Conservation (phyloP, 1,140 invertebrate species). For the Linepithema humile region DNA sequence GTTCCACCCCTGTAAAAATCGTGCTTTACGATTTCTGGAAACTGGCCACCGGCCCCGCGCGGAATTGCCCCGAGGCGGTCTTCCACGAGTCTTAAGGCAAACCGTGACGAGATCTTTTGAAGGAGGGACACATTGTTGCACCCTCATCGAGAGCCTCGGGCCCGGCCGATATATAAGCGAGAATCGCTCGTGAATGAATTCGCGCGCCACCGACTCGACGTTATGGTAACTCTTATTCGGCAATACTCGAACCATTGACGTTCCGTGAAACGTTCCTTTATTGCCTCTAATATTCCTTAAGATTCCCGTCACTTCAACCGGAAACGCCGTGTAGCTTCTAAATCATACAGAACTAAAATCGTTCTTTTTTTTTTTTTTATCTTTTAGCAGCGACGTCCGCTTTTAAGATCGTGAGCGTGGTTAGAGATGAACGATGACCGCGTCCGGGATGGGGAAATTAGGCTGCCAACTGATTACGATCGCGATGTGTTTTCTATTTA, state of each 20-base stretch:
- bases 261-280: background rate
- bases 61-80: background rate
- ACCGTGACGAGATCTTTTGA: slow-evolving; percentile 59
- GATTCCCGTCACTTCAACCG: background rate
- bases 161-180: background rate
- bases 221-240: background rate
- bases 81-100: slow-evolving; percentile 14
- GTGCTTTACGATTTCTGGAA: slow-evolving; percentile 69
- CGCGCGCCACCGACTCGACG: background rate
- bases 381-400: background rate
- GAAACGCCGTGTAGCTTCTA: background rate
- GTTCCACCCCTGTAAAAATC: slow-evolving; percentile 57
- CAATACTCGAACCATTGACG: background rate
- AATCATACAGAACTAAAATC: background rate
- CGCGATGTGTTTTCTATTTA: slow-evolving; percentile 47
- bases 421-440: slow-evolving; percentile 9
- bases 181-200: background rate
- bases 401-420: background rate
- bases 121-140: background rate
- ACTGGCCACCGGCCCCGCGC: slow-evolving; percentile 30
- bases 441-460: slow-evolving; percentile 6
- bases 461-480: background rate
- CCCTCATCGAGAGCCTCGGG: background rate
- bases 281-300: background rate
- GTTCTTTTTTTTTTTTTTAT: background rate